Conservation (phyloP, 2,113 vertebrate species). For the Lutjanus erythropterus region DNA sequence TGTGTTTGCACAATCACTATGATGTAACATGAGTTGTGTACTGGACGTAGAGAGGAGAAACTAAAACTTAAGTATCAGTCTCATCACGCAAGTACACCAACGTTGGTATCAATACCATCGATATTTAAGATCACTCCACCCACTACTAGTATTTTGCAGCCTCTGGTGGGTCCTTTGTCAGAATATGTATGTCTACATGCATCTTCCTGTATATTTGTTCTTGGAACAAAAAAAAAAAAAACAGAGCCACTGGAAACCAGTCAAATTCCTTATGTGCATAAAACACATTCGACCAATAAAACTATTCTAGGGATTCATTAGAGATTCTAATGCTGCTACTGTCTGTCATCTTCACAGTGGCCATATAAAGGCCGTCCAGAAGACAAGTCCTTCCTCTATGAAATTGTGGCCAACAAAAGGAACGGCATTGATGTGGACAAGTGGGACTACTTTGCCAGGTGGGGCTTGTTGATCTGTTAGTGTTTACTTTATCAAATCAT, state of each 20-base stretch:
- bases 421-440: constrained; percentile 98
- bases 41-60: no score
- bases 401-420: constrained; percentile 95
- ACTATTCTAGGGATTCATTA: no score
- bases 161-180: no score
- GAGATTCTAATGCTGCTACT: background rate
- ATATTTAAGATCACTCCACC: no score
- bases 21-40: no score
- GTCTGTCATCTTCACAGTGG: constrained; percentile 83
- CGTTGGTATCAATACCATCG: no score
- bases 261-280: background rate
- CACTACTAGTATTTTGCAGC: no score
- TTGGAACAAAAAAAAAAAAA: background rate
- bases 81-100: no score
- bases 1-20: no score
- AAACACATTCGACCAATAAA: background rate
- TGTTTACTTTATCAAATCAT: background rate
- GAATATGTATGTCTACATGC: background rate
- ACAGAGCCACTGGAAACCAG: background rate
- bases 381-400: constrained; percentile 95
- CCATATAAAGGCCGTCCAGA: constrained; percentile 87
- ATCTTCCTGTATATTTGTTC: background rate
- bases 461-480: constrained; percentile 10
- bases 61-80: no score
- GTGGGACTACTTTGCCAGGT: constrained; percentile 99